Percentiles rank a stretch among this genome's conserved stretches.
Evolutionary conservation across 1,140 invertebrate species (phyloP).

Genomic region (Heliconius himera): DNA sequence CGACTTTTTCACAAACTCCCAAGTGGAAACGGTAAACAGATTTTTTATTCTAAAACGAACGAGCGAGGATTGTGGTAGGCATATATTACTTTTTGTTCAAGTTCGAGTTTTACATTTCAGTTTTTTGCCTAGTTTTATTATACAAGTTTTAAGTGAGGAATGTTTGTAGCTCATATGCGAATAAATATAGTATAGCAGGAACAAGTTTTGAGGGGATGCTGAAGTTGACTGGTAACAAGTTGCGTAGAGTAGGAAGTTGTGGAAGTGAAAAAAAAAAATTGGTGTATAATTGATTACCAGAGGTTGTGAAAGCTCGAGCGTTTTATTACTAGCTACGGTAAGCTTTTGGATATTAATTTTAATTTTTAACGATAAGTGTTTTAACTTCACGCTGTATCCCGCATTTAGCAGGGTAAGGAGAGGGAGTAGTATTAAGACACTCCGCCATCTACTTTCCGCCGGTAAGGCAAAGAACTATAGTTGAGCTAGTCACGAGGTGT

Average conservation of each 20-base stretch:
- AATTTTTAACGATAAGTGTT: no score
- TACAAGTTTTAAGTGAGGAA: constrained; percentile 3
- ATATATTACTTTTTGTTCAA: constrained; percentile 8
- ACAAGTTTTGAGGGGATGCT: not conserved
- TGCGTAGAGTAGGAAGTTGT: not conserved
- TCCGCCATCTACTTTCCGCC: not conserved
- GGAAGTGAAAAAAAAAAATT: not conserved
- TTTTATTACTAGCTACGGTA: not conserved
- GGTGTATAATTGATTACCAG: not conserved
- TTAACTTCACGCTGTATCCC: not conserved
- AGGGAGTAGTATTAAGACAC: not conserved
- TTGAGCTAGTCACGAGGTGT: no score
- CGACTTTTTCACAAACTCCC: not conserved
- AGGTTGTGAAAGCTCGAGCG: not conserved
- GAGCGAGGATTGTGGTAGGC: constrained; percentile 2
- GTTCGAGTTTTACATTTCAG: constrained; percentile 1
- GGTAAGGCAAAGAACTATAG: no score
- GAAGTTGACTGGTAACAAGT: not conserved
- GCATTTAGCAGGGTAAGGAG: no score
- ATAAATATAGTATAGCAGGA: not conserved
- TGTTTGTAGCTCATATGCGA: constrained; percentile 1
- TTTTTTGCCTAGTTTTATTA: not conserved
- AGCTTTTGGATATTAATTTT: not conserved
- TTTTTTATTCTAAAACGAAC: not conserved
- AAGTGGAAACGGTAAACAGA: not conserved